Conservation (phyloP, 1,140 invertebrate species). For the Pogonus chalceus region DNA sequence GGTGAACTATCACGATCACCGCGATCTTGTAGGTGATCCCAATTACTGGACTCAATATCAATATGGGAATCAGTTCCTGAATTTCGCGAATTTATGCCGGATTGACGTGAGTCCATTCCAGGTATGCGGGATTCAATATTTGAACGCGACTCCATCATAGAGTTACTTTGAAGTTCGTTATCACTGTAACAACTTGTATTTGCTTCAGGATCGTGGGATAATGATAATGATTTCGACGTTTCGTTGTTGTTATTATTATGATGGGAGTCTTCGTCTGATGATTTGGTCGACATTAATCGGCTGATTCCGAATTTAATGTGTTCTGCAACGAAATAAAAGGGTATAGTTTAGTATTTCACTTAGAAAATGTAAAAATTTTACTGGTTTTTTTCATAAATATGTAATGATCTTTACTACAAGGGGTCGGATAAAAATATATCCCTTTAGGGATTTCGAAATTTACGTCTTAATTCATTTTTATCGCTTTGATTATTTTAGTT, state of each 20-base stretch:
- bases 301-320: slow-evolving; percentile 63
- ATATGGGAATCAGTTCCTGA: slow-evolving; percentile 42
- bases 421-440: neutral
- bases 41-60: slow-evolving; percentile 37
- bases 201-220: slow-evolving; percentile 19
- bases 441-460: neutral
- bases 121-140: too few relatives aligned
- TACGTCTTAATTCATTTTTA: slow-evolving; percentile 5
- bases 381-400: too few relatives aligned
- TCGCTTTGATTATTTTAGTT: neutral
- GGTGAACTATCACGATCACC: slow-evolving; percentile 39
- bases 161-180: slow-evolving; percentile 19
- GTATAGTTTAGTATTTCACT: too few relatives aligned
- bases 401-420: too few relatives aligned
- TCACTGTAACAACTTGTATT: slow-evolving; percentile 21
- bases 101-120: neutral
- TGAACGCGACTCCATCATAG: too few relatives aligned
- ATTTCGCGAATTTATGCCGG: too few relatives aligned
- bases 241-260: slow-evolving; percentile 35
- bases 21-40: slow-evolving; percentile 38
- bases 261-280: slow-evolving; percentile 43
- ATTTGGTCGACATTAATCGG: slow-evolving; percentile 51
- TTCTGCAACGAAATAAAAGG: slow-evolving; percentile 49
- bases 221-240: slow-evolving; percentile 13
- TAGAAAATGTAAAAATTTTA: too few relatives aligned